Evolutionary conservation across 1,140 invertebrate genomes (phyloP).

Genomic region (Ceratosolen solmsi): DNA sequence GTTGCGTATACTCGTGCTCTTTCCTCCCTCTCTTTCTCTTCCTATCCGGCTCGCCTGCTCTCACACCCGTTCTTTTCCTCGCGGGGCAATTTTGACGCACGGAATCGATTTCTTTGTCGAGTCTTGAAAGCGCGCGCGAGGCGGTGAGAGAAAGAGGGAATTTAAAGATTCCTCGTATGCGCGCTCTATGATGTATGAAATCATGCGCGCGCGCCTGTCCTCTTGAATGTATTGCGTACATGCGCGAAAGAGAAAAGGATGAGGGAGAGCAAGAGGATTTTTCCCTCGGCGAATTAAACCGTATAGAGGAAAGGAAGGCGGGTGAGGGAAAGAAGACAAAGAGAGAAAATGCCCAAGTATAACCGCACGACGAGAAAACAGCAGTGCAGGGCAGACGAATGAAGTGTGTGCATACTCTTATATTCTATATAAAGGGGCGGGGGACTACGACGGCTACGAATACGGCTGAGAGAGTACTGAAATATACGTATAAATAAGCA

Average conservation of each 20-base stretch:
- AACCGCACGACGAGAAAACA: neutral
- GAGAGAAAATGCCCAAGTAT: constrained; percentile 29
- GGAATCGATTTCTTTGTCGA: constrained; percentile 52
- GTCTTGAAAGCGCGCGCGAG: constrained; percentile 44
- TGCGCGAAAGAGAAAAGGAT: neutral
- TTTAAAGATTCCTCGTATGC: constrained; percentile 47
- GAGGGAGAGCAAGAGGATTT: constrained; percentile 4
- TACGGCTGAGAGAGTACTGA: constrained; percentile 29
- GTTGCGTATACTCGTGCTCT: neutral
- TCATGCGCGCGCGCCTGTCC: neutral
- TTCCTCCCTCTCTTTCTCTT: neutral
- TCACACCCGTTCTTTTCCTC: neutral
- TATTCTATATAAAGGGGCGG: constrained; percentile 38
- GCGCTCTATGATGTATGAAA: constrained; percentile 29
- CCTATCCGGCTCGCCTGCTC: neutral
- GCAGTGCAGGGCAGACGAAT: constrained; percentile 4
- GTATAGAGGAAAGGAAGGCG: neutral
- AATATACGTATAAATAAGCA: constrained; percentile 36
- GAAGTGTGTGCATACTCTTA: constrained; percentile 35
- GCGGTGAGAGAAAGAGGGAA: constrained; percentile 31
- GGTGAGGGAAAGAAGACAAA: neutral
- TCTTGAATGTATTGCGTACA: neutral
- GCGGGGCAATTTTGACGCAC: constrained; percentile 49
- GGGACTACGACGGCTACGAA: constrained; percentile 3
- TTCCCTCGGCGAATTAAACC: neutral